Base-by-base conservation (phyloP, 2,113 vertebrate genomes). In the Galeopterus variegatus region DNA sequence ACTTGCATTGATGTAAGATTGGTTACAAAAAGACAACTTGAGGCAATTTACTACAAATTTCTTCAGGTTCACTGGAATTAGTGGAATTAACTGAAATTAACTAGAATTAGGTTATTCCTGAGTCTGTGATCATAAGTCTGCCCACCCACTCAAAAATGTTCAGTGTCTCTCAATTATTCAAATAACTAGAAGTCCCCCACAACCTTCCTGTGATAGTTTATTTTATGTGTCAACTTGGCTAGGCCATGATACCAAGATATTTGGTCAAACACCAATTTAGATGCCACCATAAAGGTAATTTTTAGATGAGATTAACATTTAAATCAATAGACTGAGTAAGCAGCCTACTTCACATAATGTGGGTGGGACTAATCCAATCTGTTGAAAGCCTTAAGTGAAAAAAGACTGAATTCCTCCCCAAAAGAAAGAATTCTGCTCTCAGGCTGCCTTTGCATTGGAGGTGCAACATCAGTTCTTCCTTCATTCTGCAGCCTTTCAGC, bases 391-490 rank as follows among this genome's bases (percentile, higher is more conserved):
- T 19, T 45, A 23, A 28, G 73, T 28, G 45, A 73, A 73, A 36
- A 56, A 62, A 45, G 15, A 24, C 4, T 17, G 36, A 54, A 2
- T 9, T 45, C 12, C 10, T 64, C 21, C 8, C 28, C 60, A 11
- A 15, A 52, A 72, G 48, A 91, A 19, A 64, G 13, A 67, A 7
- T 77, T 77, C 17, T 41, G 7, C 11, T 5, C 45, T n/a, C 26
- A 58, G 48, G 14, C 10, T 58, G 48, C 10, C 24, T 93, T 62
- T 65, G 36, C n/a, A 26, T 60, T 72, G 1, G 15, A 48, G 15
- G 11, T 3, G 3, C 2, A 6, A 2, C 11, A 31, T 10, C 33
- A 9, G 0, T 17, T 65, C 13, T 23, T 36, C 26, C 15, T 21
- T 41, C 28, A 24, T 1, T 58, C 13, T 41, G 19, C 4, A 65